Conservation (phyloP, 2,113 vertebrate species). For the Gasterosteus aculeatus region DNA sequence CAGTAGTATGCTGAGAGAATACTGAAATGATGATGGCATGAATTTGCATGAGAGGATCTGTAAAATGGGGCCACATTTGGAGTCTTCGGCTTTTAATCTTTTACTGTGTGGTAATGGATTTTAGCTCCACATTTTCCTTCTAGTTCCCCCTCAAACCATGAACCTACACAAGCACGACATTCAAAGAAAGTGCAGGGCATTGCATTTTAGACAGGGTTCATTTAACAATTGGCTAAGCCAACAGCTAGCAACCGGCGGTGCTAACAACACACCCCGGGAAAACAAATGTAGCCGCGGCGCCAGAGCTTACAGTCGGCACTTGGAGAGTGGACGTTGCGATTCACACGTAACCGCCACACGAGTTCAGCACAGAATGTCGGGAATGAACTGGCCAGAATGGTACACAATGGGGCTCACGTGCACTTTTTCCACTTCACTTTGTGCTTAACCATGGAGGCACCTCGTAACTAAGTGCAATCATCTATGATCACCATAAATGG, state of each 20-base stretch:
- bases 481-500: slow-evolving; percentile 65
- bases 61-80: slow-evolving; percentile 39
- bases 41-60: slow-evolving; percentile 64
- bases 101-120: slow-evolving; percentile 25
- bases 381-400: background rate
- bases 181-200: background rate
- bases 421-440: slow-evolving; percentile 1
- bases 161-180: background rate
- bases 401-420: background rate
- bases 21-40: slow-evolving; percentile 55
- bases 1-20: slow-evolving; percentile 35
- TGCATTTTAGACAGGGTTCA: background rate
- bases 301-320: too few species aligned
- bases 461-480: slow-evolving; percentile 46
- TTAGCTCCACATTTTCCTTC: slow-evolving; percentile 6
- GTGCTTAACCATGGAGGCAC: slow-evolving; percentile 4
- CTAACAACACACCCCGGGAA: too few species aligned
- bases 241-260: too few species aligned
- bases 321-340: too few species aligned
- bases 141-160: background rate
- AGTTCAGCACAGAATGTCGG: too few species aligned
- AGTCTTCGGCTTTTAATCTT: slow-evolving; percentile 32
- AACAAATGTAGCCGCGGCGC: too few species aligned
- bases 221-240: too few species aligned
- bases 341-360: too few species aligned